These are phyloP conservation scores for Erebia epiphron DNA, from an alignment of 2,888 invertebrate species.

Conservation along the genomic window DNA sequence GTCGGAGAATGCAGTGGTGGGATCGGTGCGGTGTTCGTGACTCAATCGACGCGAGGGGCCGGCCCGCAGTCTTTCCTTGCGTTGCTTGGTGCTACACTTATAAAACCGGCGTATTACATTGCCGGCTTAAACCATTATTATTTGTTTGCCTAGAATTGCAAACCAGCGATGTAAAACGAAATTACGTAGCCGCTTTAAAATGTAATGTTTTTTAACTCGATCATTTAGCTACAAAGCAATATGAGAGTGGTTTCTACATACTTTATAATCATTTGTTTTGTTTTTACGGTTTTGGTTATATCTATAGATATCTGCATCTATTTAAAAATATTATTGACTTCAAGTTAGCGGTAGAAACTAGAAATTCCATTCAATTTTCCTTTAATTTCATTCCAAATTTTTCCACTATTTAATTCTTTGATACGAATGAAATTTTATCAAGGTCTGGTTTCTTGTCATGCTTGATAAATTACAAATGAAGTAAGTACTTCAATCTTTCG, in stretches of 20 bases:
- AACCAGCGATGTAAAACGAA: slow-evolving; percentile 32
- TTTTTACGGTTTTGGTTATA: background rate
- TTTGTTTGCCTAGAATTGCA: background rate
- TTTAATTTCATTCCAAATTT: no score
- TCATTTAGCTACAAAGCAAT: slow-evolving; percentile 21
- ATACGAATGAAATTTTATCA: background rate
- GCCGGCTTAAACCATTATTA: slow-evolving; percentile 34
- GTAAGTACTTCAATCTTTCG: background rate
- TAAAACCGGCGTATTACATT: slow-evolving; percentile 44
- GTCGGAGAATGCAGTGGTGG: slow-evolving; percentile 51
- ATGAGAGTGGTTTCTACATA: slow-evolving; percentile 8
- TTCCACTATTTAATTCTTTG: no score
- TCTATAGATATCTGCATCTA: background rate
- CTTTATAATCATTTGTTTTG: background rate
- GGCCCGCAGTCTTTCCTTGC: slow-evolving; percentile 56
- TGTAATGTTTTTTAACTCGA: slow-evolving; percentile 31
- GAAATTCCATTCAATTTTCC: no score
- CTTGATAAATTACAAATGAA: background rate
- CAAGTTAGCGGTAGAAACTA: background rate
- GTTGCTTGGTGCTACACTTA: slow-evolving; percentile 44
- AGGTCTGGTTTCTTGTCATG: slow-evolving; percentile 21
- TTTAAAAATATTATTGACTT: background rate
- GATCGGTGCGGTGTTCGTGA: slow-evolving; percentile 64
- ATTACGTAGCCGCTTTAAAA: slow-evolving; percentile 13
- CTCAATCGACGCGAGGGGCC: slow-evolving; percentile 63